Evolutionary conservation across 2,888 invertebrate genomes (phyloP), one percentile per base, ranked within the genome.

Genomic region (Phorcus lineatus): DNA sequence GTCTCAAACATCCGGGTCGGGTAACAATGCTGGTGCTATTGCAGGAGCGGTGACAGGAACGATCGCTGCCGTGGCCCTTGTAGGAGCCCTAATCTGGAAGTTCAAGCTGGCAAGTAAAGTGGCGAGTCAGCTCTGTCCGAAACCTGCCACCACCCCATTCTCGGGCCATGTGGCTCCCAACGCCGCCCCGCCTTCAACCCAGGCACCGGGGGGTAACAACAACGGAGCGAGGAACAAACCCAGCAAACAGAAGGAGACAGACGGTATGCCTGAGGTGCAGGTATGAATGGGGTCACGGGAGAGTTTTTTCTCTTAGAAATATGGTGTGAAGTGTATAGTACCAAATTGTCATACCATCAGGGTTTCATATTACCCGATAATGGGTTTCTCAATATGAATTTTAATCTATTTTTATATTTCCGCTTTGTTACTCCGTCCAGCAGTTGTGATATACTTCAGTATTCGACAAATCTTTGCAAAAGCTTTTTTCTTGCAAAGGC

Each of bases 181-280:
- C 17, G 31, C 36, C n/a, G 36, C 28, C 17, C 70, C 70, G 1
- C 70, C 70, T 6, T 17, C 70, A 3, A 70, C 70, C 19, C 28
- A 31, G 19, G 36, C 28, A 7, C 70, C 70, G 19, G 31, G 36
- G 36, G 70, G 40, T 31, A 70, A 70, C 70, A 70, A 70, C 40
- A 31, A 70, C 36, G 70, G 70, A 11, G 17, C 36, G 1, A 28
- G 31, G 19, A 70, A 40, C 16, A 70, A 70, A 70, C 70, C 70
- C 28, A 36, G 24, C 9, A 36, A 67, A 16, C 22, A 28, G 22
- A 28, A 28, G 13, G 66, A 66, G 13, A 70, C 16, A 3, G 31
- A 31, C n/a, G 40, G 40, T 36, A 70, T 70, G 70, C 70, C 70
- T 11, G 70, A 70, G 36, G 70, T 70, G 17, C n/a, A 70, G n/a